Conservation (phyloP, 1,140 invertebrate genomes). For the Daktulosphaira vitifoliae region DNA sequence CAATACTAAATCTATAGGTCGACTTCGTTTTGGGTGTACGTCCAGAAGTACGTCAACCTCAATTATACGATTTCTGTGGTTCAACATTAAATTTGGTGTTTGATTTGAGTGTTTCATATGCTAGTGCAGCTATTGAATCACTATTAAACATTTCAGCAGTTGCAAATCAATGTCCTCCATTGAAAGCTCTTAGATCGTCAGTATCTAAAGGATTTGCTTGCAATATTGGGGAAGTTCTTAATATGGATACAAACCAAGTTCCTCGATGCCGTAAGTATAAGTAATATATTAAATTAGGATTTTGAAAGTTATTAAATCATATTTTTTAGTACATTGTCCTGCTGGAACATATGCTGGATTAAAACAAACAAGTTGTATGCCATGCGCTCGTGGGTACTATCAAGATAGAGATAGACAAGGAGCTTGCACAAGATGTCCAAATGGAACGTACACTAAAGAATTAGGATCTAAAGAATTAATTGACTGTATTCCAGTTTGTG, state of each 20-base stretch:
- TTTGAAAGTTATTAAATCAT: background rate
- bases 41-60: conserved; percentile 74
- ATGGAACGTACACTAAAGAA: conserved; percentile 83
- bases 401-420: conserved; percentile 86
- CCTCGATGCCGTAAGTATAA: conserved; percentile 76
- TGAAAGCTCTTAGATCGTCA: conserved; percentile 74
- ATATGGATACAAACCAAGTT: conserved; percentile 82
- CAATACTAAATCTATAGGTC: background rate
- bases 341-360: conserved; percentile 86
- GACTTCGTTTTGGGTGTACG: conserved; percentile 47
- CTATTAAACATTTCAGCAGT: conserved; percentile 79
- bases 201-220: conserved; percentile 85
- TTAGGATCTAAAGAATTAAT: conserved; percentile 67
- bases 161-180: conserved; percentile 81
- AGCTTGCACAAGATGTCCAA: conserved; percentile 75
- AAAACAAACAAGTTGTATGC: conserved; percentile 77
- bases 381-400: conserved; percentile 82
- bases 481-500: conserved; percentile 87
- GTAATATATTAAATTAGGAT: conserved; percentile 9
- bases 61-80: conserved; percentile 88
- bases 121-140: conserved; percentile 82
- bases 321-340: conserved; percentile 77
- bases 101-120: conserved; percentile 83
- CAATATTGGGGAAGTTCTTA: conserved; percentile 72
- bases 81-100: conserved; percentile 88